Percentiles rank a stretch among this genome's conserved stretches.
Conservation (phyloP, 2,113 vertebrate species). For the Otocyon megalotis region DNA sequence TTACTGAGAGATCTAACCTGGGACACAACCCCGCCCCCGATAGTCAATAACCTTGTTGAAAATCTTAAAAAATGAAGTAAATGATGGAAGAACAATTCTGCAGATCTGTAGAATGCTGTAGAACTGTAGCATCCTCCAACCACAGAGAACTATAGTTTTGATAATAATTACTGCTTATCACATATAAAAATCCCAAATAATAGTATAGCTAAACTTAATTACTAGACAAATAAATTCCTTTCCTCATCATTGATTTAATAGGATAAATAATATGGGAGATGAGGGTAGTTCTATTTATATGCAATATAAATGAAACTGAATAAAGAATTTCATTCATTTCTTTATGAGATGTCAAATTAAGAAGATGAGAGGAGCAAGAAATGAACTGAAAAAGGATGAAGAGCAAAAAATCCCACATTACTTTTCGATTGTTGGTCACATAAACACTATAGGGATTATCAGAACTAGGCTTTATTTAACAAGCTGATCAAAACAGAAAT, state of each 20-base stretch:
- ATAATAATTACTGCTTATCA: not conserved
- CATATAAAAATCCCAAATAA: slow-evolving; percentile 23
- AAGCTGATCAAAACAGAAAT: slow-evolving; percentile 50
- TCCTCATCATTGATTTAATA: slow-evolving; percentile 72
- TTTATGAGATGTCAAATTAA: slow-evolving; percentile 71
- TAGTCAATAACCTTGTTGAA: not conserved
- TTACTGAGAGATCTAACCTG: not conserved
- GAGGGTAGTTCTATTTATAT: slow-evolving; percentile 3
- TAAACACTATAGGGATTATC: slow-evolving; percentile 55
- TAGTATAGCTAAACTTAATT: slow-evolving; percentile 38
- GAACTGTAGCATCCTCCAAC: not conserved
- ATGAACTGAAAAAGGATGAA: slow-evolving; percentile 44
- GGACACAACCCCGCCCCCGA: not conserved
- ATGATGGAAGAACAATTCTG: not conserved
- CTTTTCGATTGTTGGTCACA: slow-evolving; percentile 54
- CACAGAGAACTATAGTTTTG: not conserved
- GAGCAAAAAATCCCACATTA: not conserved
- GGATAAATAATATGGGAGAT: slow-evolving; percentile 53
- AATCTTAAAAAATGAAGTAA: not conserved
- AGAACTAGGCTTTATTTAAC: slow-evolving; percentile 59
- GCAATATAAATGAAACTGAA: slow-evolving; percentile 52
- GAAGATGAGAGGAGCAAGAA: slow-evolving; percentile 38
- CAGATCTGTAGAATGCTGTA: not conserved
- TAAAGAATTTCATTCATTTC: slow-evolving; percentile 56
- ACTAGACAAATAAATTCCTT: slow-evolving; percentile 52